Base-by-base conservation (phyloP, 1,140 invertebrate species). In the Glomeris maerens region DNA sequence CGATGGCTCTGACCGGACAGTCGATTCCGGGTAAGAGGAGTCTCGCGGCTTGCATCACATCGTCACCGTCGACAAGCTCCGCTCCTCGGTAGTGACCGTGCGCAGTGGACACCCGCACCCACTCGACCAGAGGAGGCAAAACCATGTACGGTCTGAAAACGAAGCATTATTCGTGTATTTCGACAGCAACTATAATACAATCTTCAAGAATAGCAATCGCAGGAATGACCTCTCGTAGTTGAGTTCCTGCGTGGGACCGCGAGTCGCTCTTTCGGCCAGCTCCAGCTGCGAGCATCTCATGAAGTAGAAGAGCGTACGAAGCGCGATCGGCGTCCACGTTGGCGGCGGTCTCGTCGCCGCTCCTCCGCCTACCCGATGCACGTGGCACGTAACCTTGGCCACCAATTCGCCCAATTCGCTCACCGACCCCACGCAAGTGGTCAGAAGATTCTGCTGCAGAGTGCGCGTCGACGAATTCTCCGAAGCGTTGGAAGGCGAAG, bases 281-380 rank as follows among this genome's bases (percentile, higher is more conserved):
- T 81, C 79, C 60, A 80, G 56, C 71, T 91, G 86, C 0, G 84
- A 89, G 66, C 86, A 91, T 29, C 85, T 72, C 85, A 90, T 90
- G 59, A 88, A 90, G 66, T 90, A 89, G 64, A 87, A 90, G 0
- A 92, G 67, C 0, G 84, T 77, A 45, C 81, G 78, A 2, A 88
- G 66, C 0, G 84, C 84, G 49, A 76, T 76, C 17, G 73, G 67
- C 14, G 79, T 80, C 49, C 84, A 72, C 1, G 57, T 60, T 22
- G 56, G 53, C 13, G 45, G 50, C 50, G 17, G 59, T 56, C 54
- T 57, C 22, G 55, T 52, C 45, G 41, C 48, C 20, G 52, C 42
- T 38, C 53, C 66, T 71, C 53, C 73, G 45, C n/a, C n/a, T n/a
- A n/a, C n/a, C n/a, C n/a, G n/a, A n/a, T n/a, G n/a, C n/a, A n/a